Evolutionary conservation across 2,797 vertebrate genomes (phyloP).

Genomic region (Micropoecilia bifurca): DNA sequence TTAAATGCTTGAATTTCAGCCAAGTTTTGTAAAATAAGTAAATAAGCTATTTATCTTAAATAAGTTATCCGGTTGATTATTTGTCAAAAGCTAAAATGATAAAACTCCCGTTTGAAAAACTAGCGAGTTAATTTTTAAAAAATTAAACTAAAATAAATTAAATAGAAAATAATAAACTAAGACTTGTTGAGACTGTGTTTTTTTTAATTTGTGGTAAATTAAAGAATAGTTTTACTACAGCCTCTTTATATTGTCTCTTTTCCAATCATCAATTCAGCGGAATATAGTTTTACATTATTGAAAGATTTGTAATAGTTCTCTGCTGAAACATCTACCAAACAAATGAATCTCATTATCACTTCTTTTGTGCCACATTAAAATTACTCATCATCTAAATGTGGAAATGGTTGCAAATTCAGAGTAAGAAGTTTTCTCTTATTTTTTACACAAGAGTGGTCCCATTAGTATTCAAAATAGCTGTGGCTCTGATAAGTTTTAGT

Average conservation of each 20-base stretch:
- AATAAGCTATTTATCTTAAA: background rate
- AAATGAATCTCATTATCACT: background rate
- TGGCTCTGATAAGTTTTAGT: constrained; percentile 8
- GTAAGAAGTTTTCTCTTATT: background rate
- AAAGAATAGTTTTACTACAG: background rate
- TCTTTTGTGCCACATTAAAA: background rate
- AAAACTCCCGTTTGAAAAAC: background rate
- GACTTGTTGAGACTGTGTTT: background rate
- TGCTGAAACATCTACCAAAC: background rate
- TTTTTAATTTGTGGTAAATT: background rate
- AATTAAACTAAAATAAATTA: background rate
- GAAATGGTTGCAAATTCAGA: constrained; percentile 7
- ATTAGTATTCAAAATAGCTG: background rate
- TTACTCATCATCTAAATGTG: constrained; percentile 33
- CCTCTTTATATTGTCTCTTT: background rate
- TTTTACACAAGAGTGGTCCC: background rate
- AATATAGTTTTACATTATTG: background rate
- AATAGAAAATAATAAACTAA: background rate
- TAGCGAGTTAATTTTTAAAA: background rate
- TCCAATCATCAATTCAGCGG: background rate
- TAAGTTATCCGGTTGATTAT: background rate
- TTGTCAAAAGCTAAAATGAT: background rate
- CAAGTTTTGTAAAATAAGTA: background rate
- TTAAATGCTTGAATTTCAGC: background rate
- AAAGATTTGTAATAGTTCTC: background rate